Conservation (phyloP, 2,888 invertebrate species). For the Synergus itoensis region DNA sequence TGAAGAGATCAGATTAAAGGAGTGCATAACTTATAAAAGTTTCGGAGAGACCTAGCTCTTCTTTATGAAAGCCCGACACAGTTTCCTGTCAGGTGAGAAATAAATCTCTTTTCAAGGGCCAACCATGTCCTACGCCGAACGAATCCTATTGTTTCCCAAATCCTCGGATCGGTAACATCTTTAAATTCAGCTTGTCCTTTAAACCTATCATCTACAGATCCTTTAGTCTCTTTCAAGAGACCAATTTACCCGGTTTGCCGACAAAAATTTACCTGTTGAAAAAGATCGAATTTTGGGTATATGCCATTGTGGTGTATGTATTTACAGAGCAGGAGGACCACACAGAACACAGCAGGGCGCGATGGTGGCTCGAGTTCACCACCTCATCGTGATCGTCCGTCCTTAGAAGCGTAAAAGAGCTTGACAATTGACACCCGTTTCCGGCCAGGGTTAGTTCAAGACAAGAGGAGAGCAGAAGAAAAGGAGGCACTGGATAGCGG, state of each 20-base stretch:
- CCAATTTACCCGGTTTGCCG: conserved; percentile 37
- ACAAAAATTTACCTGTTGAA: conserved; percentile 39
- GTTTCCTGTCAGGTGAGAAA: neutral
- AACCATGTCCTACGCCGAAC: neutral
- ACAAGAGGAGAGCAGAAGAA: conserved; percentile 41
- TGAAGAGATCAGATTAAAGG: neutral
- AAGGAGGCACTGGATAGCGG: conserved; percentile 46
- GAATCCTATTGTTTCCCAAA: neutral
- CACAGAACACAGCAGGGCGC: conserved; percentile 50
- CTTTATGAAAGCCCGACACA: neutral
- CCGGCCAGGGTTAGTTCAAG: conserved; percentile 45
- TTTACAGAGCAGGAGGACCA: conserved; percentile 47
- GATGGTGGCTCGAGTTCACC: neutral
- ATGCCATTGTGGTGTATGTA: conserved; percentile 16
- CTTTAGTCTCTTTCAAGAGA: conserved; percentile 44
- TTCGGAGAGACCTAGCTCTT: neutral
- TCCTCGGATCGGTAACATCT: neutral
- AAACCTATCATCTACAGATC: neutral
- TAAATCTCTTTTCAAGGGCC: neutral
- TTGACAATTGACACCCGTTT: conserved; percentile 52
- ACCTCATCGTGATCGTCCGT: neutral
- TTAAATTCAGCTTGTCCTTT: neutral
- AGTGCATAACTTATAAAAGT: neutral
- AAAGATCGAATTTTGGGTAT: conserved; percentile 23
- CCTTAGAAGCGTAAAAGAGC: conserved; percentile 15